These are phyloP conservation scores for Rhingia rostrata DNA, from an alignment of 2,888 invertebrate species.

Conservation along the genomic window DNA sequence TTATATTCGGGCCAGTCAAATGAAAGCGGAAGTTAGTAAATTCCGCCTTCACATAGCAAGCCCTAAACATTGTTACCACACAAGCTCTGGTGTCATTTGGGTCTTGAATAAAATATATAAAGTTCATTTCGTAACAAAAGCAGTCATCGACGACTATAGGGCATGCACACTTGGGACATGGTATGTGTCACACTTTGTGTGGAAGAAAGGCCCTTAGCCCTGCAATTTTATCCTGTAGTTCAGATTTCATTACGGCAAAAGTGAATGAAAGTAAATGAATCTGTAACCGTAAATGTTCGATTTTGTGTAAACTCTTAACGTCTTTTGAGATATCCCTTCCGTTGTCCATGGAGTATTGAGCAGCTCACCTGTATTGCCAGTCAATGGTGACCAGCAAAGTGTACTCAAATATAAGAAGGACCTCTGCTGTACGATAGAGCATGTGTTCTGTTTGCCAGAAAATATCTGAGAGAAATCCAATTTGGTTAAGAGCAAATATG, in stretches of 20 bases:
- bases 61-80: conserved; percentile 32
- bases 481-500: conserved; percentile 68
- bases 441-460: conserved; percentile 43
- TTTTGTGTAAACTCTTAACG: conserved; percentile 55
- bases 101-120: conserved; percentile 61
- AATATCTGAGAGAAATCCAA: conserved; percentile 64
- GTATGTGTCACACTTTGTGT: conserved; percentile 48
- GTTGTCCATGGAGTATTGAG: conserved; percentile 18
- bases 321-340: conserved; percentile 39
- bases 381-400: conserved; percentile 17
- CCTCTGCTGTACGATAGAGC: conserved; percentile 10
- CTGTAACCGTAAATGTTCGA: conserved; percentile 57
- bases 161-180: conserved; percentile 23
- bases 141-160: conserved; percentile 18
- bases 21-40: conserved; percentile 51
- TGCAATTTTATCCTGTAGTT: conserved; percentile 12
- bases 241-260: conserved; percentile 50
- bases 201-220: not conserved
- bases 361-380: conserved; percentile 36
- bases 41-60: conserved; percentile 38
- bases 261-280: conserved; percentile 58
- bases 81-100: conserved; percentile 34
- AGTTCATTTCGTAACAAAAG: conserved; percentile 34
- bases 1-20: conserved; percentile 52
- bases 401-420: conserved; percentile 23